Conservation (phyloP, 2,888 invertebrate genomes). For the Nebria salina region DNA sequence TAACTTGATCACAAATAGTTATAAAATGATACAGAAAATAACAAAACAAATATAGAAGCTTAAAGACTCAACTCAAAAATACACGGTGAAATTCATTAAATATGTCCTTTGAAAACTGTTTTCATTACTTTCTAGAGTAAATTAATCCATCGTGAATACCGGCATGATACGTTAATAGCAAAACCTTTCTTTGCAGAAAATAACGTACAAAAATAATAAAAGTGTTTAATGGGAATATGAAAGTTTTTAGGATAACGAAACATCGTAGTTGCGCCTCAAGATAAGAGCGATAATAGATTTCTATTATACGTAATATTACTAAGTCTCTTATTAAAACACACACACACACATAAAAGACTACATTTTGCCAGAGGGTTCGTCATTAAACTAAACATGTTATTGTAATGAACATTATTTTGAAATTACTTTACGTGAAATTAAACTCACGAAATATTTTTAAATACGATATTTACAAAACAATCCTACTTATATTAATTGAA, state of each 20-base stretch:
- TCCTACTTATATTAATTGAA: too few relatives aligned
- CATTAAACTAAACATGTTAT: not conserved
- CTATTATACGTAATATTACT: not conserved
- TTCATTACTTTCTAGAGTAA: not conserved
- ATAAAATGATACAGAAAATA: too few relatives aligned
- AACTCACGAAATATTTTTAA: too few relatives aligned
- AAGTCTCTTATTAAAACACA: not conserved
- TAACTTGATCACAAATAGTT: not conserved
- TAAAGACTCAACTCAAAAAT: not conserved
- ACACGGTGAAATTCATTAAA: not conserved
- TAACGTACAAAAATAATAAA: not conserved
- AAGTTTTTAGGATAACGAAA: not conserved
- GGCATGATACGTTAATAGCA: not conserved
- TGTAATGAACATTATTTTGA: too few relatives aligned
- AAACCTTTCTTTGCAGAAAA: not conserved
- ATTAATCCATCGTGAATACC: not conserved
- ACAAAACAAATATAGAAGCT: too few relatives aligned
- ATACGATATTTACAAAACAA: too few relatives aligned
- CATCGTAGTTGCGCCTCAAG: not conserved
- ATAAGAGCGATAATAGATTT: not conserved
- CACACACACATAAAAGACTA: not conserved
- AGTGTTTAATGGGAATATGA: not conserved
- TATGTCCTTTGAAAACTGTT: not conserved
- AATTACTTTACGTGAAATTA: too few relatives aligned
- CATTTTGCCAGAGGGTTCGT: not conserved